A percentile compares a stretch with the other conserved stretches of the same genome.
phyloP scores from a whole-genome alignment of 2,888 invertebrate species.

The Priocnemis perturbator region DNA sequence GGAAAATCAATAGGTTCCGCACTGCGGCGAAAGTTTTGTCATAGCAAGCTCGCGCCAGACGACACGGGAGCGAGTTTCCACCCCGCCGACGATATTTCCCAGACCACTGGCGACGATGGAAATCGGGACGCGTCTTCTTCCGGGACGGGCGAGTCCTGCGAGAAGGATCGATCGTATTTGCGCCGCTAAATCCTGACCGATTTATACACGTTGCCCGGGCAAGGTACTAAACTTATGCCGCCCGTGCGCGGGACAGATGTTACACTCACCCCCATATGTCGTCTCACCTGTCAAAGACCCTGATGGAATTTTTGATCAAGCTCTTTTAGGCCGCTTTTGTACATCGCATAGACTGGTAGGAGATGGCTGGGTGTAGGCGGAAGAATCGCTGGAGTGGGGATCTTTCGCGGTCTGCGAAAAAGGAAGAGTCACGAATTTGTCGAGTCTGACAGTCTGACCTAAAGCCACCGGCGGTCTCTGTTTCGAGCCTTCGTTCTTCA shows the following conservation, averaged over 20 bases:
- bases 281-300: constrained; percentile 69
- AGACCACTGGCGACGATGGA: background rate
- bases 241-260: constrained; percentile 62
- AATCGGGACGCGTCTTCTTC: constrained; percentile 8
- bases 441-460: constrained; percentile 25
- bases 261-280: constrained; percentile 55
- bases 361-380: background rate
- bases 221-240: constrained; percentile 54
- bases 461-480: constrained; percentile 29
- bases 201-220: background rate
- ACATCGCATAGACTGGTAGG: background rate
- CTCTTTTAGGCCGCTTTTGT: constrained; percentile 34
- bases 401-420: background rate
- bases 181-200: constrained; percentile 6
- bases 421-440: background rate
- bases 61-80: constrained; percentile 10
- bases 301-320: constrained; percentile 72
- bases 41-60: constrained; percentile 16
- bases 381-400: background rate
- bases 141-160: no score
- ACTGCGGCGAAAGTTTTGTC: constrained; percentile 73
- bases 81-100: no score
- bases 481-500: background rate
- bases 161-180: background rate
- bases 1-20: constrained; percentile 74